Evolutionary conservation across 2,797 vertebrate species (phyloP).

Genomic region (Falco peregrinus): DNA sequence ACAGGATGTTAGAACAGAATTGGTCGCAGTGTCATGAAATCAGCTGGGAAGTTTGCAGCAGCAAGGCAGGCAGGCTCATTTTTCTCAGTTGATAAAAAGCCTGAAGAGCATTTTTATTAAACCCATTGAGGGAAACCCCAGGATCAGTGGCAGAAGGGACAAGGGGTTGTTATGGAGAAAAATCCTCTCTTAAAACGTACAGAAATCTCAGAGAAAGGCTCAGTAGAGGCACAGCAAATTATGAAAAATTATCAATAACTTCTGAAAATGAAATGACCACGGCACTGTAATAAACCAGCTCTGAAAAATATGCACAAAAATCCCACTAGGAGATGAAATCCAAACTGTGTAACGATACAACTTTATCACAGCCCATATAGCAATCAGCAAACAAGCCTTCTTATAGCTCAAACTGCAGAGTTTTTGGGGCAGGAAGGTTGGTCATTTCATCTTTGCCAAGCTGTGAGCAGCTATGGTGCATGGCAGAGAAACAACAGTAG

Average conservation of each 20-base stretch:
- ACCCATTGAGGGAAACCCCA: conserved; percentile 34
- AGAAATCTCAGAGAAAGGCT: background rate
- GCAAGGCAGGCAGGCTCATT: background rate
- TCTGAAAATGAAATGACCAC: background rate
- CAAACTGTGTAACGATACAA: background rate
- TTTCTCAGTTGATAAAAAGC: conserved; percentile 45
- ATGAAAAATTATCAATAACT: conserved; percentile 8
- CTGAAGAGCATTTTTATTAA: conserved; percentile 43
- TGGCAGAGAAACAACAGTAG: background rate
- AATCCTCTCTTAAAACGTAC: conserved; percentile 12
- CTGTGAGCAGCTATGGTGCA: background rate
- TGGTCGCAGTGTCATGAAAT: background rate
- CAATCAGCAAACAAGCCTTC: background rate
- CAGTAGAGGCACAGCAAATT: background rate
- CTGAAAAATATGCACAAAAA: background rate
- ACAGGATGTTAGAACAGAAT: background rate
- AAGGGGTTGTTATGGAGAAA: conserved; percentile 36
- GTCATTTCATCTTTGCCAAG: background rate
- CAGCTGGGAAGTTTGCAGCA: conserved; percentile 23
- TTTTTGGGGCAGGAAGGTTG: background rate
- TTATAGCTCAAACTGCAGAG: background rate
- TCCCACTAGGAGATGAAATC: background rate
- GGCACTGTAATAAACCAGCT: background rate
- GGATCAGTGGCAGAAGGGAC: background rate
- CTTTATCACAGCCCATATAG: background rate